Conservation (phyloP, 2,888 invertebrate species). For the Drosophila borborema region DNA sequence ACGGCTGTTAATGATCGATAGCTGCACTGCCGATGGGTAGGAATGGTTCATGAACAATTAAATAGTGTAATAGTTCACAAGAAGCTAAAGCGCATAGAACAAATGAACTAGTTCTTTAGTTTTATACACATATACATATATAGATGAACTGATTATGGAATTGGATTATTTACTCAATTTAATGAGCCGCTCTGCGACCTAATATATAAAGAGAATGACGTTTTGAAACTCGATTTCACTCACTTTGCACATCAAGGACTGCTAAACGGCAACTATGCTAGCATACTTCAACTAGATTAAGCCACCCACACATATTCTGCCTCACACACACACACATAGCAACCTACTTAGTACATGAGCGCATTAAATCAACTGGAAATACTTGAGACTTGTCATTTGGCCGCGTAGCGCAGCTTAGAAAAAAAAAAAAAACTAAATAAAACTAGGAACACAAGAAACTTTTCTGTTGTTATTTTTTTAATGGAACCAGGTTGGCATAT, state of each 20-base stretch:
- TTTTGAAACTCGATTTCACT: neutral
- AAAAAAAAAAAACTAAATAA: neutral
- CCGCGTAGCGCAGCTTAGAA: constrained; percentile 42
- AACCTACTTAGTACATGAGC: constrained; percentile 34
- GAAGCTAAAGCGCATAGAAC: neutral
- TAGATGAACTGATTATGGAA: neutral
- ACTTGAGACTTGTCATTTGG: constrained; percentile 56
- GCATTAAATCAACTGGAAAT: constrained; percentile 71
- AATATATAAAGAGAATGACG: neutral
- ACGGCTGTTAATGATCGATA: neutral
- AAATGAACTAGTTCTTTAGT: neutral
- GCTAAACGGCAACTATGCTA: constrained; percentile 25
- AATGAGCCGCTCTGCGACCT: neutral
- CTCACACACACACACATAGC: constrained; percentile 1
- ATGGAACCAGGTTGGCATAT: constrained; percentile 76
- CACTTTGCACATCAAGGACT: neutral
- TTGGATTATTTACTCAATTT: neutral
- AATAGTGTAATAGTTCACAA: neutral
- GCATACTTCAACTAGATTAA: constrained; percentile 50
- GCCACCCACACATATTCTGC: constrained; percentile 23
- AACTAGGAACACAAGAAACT: constrained; percentile 2
- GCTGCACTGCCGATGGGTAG: neutral
- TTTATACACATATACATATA: neutral
- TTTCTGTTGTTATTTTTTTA: constrained; percentile 15
- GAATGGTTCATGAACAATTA: neutral